Evolutionary conservation across 2,888 invertebrate species (phyloP), one percentile per base, ranked within the genome.

Genomic region (Chalcis sispes): DNA sequence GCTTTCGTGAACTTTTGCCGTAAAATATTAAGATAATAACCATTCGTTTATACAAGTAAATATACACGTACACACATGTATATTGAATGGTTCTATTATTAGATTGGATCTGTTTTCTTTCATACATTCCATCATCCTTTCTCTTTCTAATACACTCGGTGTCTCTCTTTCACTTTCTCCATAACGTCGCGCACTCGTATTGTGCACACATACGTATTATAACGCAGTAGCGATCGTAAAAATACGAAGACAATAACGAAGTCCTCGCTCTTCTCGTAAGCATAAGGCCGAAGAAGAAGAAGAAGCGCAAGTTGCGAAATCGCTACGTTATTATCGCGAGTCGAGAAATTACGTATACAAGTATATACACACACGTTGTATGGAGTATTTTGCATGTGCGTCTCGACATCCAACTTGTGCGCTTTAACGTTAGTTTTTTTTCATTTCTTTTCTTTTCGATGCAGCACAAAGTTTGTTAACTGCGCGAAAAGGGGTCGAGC

Each of bases 391-490:
- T 66, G 72, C 72, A 69, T 67, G 72, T n/a, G n/a, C n/a, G n/a
- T 64, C 58, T 25, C 50, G 62, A 72, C 69, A 62, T 61, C 56
- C 72, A 64, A 67, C 69, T 76, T 76, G 72, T 59, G 75, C n/a
- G n/a, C 20, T 59, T 75, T 61, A 71, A 46, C 59, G n/a, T n/a
- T n/a, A n/a, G n/a, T n/a, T n/a, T n/a, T n/a, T n/a, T n/a, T n/a
- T n/a, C n/a, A n/a, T n/a, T n/a, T n/a, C n/a, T n/a, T n/a, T n/a
- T n/a, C 42, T 42, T 70, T 36, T 50, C 8, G 13, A 27, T 29
- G 50, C 27, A 52, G n/a, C n/a, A 54, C 36, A 40, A 15, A 36
- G 42, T 48, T 48, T 48, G 48, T 48, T 1, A 25, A 59, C 23
- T 40, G 0, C 42, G 40, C 8, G 2, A 10, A 3, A 23, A 29